Evolutionary conservation across 2,113 vertebrate genomes (phyloP).

Genomic region (Ciconia boyciana): DNA sequence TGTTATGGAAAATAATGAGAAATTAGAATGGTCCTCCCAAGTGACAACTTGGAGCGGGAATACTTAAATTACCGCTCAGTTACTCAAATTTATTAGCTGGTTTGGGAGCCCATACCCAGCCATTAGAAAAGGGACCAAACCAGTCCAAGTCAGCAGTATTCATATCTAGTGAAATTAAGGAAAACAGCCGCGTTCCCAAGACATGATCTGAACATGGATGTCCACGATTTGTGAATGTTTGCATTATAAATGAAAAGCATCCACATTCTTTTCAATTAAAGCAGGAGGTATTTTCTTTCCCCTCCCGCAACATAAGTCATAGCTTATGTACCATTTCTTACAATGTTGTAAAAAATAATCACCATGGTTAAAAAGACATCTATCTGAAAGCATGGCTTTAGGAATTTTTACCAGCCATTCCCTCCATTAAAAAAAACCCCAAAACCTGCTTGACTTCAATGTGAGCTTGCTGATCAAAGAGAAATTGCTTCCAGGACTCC

Average conservation of each 20-base stretch:
- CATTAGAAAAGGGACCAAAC: neutral
- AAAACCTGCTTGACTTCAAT: neutral
- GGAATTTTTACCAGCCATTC: constrained; percentile 8
- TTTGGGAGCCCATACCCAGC: neutral
- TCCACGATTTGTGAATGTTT: neutral
- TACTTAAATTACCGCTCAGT: neutral
- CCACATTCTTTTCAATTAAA: constrained; percentile 19
- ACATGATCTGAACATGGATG: neutral
- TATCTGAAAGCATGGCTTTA: neutral
- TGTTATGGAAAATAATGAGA: neutral
- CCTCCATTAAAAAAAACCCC: neutral
- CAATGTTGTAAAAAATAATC: constrained; percentile 12
- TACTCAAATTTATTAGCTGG: neutral
- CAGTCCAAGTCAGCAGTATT: neutral
- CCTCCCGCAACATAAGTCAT: neutral
- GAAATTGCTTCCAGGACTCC: constrained; percentile 6
- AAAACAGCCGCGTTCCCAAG: neutral
- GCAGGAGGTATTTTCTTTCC: neutral
- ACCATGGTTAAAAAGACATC: neutral
- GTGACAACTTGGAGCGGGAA: neutral
- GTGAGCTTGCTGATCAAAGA: neutral
- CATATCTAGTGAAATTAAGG: neutral
- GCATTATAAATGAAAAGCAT: neutral
- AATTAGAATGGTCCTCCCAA: neutral
- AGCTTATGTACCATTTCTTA: neutral